Base-by-base conservation (phyloP, 2,797 vertebrate genomes). In the Rhinoraja longicauda region DNA sequence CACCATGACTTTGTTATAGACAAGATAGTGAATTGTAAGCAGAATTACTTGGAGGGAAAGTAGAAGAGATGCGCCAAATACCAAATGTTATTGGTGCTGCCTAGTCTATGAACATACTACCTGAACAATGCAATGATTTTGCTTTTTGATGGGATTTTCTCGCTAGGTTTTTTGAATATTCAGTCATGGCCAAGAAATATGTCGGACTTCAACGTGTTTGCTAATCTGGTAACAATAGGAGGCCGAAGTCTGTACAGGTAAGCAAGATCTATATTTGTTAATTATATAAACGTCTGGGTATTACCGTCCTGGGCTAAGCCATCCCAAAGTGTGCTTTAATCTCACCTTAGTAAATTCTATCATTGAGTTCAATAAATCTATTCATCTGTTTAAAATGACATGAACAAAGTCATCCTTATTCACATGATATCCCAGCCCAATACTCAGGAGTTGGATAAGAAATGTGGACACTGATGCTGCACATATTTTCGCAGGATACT, bases 131-230 rank as follows among this genome's bases (percentile, higher is more conserved):
- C 39, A 92, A 72, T 73, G 12, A 1, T 57, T 53, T 24, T 73
- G 73, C 67, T 53, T 82, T 1, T 24, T 19, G 24, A 26, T 79
- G 29, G 2, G 13, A 17, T 77, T 29, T 36, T 17, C 64, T 32
- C 12, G 10, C 64, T 64, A 99, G 98, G 99, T 82, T 99, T 96
- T 94, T 95, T 99, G 94, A 99, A 99, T 94, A 99, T 99, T 94
- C 99, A 99, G 93, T 99, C 98, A 0, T 99, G 99, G 99, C 99
- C 98, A 0, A 97, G 98, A 95, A 99, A 99, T 94, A 99, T 99
- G 98, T 98, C 98, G 0, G 98, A 99, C 95, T 97, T 99, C 94
- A 96, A 98, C 93, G 98, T 99, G 45, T 99, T 99, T 94, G 99
- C 98, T 84, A 99, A 98, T 95, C 95, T 99, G 94, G 97, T 97